These are phyloP conservation scores for Euwallacea similis DNA, from an alignment of 1,140 invertebrate species.

Conservation along the genomic window DNA sequence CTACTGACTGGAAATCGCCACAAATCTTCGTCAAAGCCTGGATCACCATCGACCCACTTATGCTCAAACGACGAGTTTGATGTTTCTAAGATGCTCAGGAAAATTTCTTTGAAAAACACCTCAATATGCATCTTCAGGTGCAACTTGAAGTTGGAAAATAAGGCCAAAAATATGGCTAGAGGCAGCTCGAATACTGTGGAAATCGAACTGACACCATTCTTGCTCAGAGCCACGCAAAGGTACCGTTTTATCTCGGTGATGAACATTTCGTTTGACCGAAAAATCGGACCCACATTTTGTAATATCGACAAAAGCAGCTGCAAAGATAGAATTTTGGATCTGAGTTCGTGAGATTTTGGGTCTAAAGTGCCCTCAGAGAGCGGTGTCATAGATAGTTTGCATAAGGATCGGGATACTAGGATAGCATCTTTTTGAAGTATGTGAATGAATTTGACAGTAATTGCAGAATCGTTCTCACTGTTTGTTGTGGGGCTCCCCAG, in stretches of 20 bases:
- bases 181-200: conserved; percentile 98
- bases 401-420: conserved; percentile 95
- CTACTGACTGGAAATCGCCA: conserved; percentile 97
- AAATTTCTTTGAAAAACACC: conserved; percentile 99
- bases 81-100: conserved; percentile 97
- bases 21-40: conserved; percentile 96
- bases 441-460: conserved; percentile 92
- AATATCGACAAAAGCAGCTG: conserved; percentile 94
- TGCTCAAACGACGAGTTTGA: conserved; percentile 96
- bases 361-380: conserved; percentile 93
- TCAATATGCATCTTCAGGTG: conserved; percentile 99
- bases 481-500: conserved; percentile 78
- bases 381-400: conserved; percentile 98
- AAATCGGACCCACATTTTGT: conserved; percentile 94
- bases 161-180: conserved; percentile 91
- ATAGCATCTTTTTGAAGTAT: conserved; percentile 98
- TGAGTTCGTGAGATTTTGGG: conserved; percentile 93
- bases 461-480: conserved; percentile 76
- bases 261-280: conserved; percentile 96
- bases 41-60: conserved; percentile 99
- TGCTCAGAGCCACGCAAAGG: conserved; percentile 95
- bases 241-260: conserved; percentile 98
- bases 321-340: conserved; percentile 95
- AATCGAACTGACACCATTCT: conserved; percentile 97
- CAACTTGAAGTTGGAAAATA: conserved; percentile 95